A percentile compares a stretch with the other conserved stretches of the same genome.
Evolutionary conservation across 2,888 invertebrate species (phyloP).

Genomic region (Drosophila paucipuncta): DNA sequence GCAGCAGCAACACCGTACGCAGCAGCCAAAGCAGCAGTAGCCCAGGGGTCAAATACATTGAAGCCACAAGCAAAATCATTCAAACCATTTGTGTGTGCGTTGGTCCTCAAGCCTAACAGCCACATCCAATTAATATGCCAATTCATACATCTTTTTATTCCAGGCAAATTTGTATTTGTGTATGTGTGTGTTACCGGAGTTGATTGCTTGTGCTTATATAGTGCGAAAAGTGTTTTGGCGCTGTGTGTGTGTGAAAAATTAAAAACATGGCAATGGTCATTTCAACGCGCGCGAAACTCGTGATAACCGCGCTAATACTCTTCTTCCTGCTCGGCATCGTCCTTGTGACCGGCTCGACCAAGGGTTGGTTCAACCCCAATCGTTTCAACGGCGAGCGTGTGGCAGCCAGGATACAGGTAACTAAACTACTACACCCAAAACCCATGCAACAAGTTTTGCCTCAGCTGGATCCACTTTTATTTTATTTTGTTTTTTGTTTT

Average conservation of each 20-base stretch:
- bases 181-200: slow-evolving; percentile 15
- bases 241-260: slow-evolving; percentile 42
- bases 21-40: slow-evolving; percentile 16
- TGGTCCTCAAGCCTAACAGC: slow-evolving; percentile 22
- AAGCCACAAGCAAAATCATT: slow-evolving; percentile 39
- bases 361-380: slow-evolving; percentile 88
- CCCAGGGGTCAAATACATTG: slow-evolving; percentile 64
- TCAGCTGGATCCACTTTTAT: neutral
- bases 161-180: slow-evolving; percentile 51
- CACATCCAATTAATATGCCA: slow-evolving; percentile 69
- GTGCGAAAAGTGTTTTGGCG: slow-evolving; percentile 49
- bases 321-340: slow-evolving; percentile 87
- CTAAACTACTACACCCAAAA: slow-evolving; percentile 10
- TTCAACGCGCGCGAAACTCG: slow-evolving; percentile 88
- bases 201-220: slow-evolving; percentile 35
- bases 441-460: slow-evolving; percentile 56
- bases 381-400: slow-evolving; percentile 86
- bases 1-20: slow-evolving; percentile 16
- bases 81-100: slow-evolving; percentile 66
- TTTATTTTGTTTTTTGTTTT: slow-evolving; percentile 17
- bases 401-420: slow-evolving; percentile 87
- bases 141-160: slow-evolving; percentile 60
- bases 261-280: slow-evolving; percentile 88
- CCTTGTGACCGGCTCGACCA: slow-evolving; percentile 87
- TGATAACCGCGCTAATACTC: slow-evolving; percentile 87